These are phyloP conservation scores for Blennius ocellaris DNA, from an alignment of 2,113 vertebrate species.

Conservation along the genomic window DNA sequence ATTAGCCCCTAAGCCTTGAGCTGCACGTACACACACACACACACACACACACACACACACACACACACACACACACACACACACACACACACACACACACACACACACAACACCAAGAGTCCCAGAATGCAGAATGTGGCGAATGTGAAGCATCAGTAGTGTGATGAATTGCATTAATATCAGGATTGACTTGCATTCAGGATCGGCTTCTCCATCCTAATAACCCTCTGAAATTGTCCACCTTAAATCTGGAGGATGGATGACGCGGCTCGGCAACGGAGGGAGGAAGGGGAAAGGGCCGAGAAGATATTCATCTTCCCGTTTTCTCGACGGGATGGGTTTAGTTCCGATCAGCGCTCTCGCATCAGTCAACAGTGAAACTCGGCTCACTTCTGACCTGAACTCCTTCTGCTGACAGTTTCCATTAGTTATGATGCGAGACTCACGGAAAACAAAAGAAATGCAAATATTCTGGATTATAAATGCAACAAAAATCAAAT, in stretches of 20 bases:
- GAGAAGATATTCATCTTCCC: background rate
- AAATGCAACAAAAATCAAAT: too few species aligned
- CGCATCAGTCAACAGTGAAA: too few species aligned
- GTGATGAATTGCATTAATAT: slow-evolving; percentile 71
- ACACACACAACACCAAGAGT: background rate
- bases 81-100: background rate
- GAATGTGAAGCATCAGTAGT: slow-evolving; percentile 38
- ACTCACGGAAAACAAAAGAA: too few species aligned
- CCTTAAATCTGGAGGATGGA: slow-evolving; percentile 46
- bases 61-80: background rate
- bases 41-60: background rate
- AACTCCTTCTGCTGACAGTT: too few species aligned
- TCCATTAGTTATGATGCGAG: too few species aligned
- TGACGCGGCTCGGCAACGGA: background rate
- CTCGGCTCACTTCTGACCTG: too few species aligned
- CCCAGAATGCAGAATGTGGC: slow-evolving; percentile 35
- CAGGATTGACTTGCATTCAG: slow-evolving; percentile 55
- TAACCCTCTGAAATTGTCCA: slow-evolving; percentile 42
- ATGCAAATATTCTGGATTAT: too few species aligned
- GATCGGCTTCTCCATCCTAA: slow-evolving; percentile 44
- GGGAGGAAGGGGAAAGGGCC: background rate
- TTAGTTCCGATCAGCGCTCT: too few species aligned
- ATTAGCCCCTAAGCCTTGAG: slow-evolving; percentile 34
- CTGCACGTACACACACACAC: background rate
- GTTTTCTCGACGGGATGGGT: background rate